These are phyloP conservation scores for Adelges cooleyi DNA, from an alignment of 1,140 invertebrate genomes.

Conservation along the genomic window DNA sequence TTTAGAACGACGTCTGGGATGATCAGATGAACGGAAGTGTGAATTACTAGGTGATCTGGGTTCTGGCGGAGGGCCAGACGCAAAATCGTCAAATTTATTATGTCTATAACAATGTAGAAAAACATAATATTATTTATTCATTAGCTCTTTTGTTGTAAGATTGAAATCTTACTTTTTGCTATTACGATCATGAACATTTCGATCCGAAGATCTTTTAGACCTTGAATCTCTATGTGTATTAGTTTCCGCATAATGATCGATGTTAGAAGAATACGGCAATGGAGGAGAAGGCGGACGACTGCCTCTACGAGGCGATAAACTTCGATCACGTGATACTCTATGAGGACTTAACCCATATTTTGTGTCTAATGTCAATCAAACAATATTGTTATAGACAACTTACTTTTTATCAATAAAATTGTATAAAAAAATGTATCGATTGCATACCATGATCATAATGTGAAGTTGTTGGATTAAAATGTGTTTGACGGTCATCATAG, in stretches of 20 bases:
- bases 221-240: constrained; percentile 3
- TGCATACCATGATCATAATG: constrained; percentile 6
- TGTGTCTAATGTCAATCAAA: background rate
- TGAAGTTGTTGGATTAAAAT: background rate
- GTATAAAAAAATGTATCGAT: no score
- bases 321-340: constrained; percentile 1
- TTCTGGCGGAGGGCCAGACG: no score
- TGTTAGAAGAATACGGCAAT: constrained; percentile 3
- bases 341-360: constrained; percentile 4
- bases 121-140: no score
- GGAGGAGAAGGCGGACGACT: constrained; percentile 17
- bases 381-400: background rate
- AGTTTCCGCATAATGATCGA: background rate
- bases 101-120: no score
- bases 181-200: background rate
- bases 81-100: no score
- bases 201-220: background rate
- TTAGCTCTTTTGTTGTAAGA: no score
- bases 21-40: no score
- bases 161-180: no score
- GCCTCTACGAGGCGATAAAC: background rate
- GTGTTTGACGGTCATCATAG: constrained; percentile 4
- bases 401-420: no score
- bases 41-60: no score
- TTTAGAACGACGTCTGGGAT: no score